Evolutionary conservation across 2,797 vertebrate species (phyloP).

Genomic region (Clarias laeviceps): DNA sequence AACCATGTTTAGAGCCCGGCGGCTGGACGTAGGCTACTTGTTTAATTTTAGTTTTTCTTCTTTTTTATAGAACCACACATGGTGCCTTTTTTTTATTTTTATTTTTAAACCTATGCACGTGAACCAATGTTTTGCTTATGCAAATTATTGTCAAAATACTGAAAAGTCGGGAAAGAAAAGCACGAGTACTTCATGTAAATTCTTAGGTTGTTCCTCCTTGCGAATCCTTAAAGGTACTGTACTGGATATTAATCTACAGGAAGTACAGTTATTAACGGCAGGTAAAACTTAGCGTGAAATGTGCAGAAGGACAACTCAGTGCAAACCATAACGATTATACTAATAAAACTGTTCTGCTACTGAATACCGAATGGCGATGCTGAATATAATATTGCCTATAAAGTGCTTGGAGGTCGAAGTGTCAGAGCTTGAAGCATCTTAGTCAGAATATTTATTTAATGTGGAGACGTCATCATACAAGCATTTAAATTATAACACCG

Average conservation of each 20-base stretch:
- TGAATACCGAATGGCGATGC: slow-evolving; percentile 14
- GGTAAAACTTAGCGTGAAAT: slow-evolving; percentile 5
- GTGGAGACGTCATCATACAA: not conserved
- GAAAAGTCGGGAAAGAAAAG: not conserved
- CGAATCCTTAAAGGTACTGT: too few species aligned
- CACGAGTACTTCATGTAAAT: not conserved
- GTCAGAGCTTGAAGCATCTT: slow-evolving; percentile 1
- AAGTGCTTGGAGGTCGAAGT: not conserved
- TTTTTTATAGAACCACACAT: too few species aligned
- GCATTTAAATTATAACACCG: not conserved
- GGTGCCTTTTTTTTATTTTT: not conserved
- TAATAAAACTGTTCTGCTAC: slow-evolving; percentile 35
- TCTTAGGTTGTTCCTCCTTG: not conserved
- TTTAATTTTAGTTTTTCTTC: not conserved
- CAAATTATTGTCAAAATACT: slow-evolving; percentile 4
- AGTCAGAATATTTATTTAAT: slow-evolving; percentile 14
- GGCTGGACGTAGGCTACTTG: too few species aligned
- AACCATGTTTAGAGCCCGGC: not conserved
- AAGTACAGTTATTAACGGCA: not conserved
- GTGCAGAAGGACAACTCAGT: not conserved
- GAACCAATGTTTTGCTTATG: slow-evolving; percentile 5
- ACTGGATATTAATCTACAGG: not conserved
- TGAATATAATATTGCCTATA: slow-evolving; percentile 22
- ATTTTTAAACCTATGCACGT: not conserved
- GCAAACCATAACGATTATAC: slow-evolving; percentile 34